Conservation (phyloP, 2,113 vertebrate species). For the Ranitomeya variabilis region DNA sequence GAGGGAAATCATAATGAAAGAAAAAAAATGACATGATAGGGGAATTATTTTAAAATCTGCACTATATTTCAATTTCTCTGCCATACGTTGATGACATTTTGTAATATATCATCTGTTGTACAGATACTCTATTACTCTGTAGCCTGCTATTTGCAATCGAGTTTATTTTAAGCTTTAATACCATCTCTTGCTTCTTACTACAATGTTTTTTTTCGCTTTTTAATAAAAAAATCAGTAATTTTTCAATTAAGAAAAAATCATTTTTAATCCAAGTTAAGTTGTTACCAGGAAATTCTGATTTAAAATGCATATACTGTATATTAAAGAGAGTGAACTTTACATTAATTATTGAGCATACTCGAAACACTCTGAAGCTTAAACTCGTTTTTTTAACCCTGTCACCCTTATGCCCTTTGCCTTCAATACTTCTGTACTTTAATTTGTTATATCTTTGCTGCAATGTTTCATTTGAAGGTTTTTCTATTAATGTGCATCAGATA, state of each 20-base stretch:
- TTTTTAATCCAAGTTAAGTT: neutral
- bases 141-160: neutral
- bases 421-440: slow-evolving; percentile 41
- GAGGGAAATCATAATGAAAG: too few relatives aligned
- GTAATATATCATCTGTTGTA: too few relatives aligned
- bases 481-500: slow-evolving; percentile 53
- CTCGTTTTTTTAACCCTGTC: slow-evolving; percentile 19
- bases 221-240: slow-evolving; percentile 12
- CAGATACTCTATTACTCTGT: too few relatives aligned
- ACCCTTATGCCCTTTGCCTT: slow-evolving; percentile 43
- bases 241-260: neutral
- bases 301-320: neutral
- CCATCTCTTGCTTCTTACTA: neutral
- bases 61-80: too few relatives aligned
- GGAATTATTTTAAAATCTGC: too few relatives aligned
- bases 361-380: slow-evolving; percentile 1
- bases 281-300: slow-evolving; percentile 7
- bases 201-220: neutral
- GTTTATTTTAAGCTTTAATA: neutral
- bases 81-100: too few relatives aligned
- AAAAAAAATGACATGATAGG: too few relatives aligned
- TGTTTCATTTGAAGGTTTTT: slow-evolving; percentile 54
- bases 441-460: slow-evolving; percentile 27
- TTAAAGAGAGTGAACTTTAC: neutral
- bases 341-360: slow-evolving; percentile 37